These are phyloP conservation scores for Microtus oregoni DNA, from an alignment of 2,113 vertebrate genomes.

Conservation along the genomic window DNA sequence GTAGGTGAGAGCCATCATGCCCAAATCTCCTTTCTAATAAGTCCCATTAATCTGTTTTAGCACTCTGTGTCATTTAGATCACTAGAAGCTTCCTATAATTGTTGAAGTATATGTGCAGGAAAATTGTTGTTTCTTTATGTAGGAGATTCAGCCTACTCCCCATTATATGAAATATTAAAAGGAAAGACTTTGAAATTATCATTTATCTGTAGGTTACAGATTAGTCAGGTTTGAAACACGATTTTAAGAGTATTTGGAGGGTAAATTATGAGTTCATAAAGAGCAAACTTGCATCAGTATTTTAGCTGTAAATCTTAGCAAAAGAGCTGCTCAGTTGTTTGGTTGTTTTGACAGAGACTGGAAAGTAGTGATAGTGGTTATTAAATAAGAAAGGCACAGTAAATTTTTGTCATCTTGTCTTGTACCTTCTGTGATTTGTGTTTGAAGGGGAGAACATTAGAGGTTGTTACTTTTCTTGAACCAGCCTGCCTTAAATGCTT, in stretches of 20 bases:
- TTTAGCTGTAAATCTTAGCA: background rate
- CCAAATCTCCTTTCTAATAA: background rate
- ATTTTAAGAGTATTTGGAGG: background rate
- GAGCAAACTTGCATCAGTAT: background rate
- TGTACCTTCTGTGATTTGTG: background rate
- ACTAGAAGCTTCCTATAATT: constrained; percentile 4
- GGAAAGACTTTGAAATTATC: background rate
- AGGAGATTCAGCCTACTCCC: background rate
- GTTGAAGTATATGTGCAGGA: background rate
- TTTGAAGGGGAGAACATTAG: background rate
- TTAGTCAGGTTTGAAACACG: constrained; percentile 22
- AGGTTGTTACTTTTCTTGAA: background rate
- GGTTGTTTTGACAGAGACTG: background rate
- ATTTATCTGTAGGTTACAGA: background rate
- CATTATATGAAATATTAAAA: constrained; percentile 18
- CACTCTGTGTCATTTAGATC: background rate
- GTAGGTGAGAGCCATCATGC: background rate
- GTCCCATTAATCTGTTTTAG: background rate
- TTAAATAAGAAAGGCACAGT: background rate
- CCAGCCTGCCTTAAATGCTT: background rate
- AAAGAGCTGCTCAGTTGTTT: background rate
- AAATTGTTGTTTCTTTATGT: constrained; percentile 25
- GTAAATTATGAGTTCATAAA: background rate
- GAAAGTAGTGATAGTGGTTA: constrained; percentile 12
- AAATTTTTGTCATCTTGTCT: background rate